A percentile compares a stretch with the other conserved stretches of the same genome.
Conservation (phyloP, 2,797 vertebrate species). For the Sus cebifrons region DNA sequence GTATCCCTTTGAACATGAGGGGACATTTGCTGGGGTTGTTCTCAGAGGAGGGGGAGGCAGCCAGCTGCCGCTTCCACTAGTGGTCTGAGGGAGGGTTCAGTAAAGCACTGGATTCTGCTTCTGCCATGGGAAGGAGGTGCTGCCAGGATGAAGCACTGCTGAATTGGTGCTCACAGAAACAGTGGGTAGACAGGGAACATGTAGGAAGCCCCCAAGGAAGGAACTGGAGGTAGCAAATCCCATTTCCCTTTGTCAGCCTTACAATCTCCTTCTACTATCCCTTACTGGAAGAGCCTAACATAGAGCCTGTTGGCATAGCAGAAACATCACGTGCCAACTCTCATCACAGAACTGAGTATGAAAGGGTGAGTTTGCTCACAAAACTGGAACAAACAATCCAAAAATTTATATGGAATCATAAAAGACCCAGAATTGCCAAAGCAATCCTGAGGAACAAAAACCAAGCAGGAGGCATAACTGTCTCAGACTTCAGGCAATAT, state of each 20-base stretch:
- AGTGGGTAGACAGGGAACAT: fast-evolving
- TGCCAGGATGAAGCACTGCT: background rate
- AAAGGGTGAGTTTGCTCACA: no score
- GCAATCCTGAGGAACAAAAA: no score
- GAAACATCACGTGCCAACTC: no score
- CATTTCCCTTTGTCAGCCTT: background rate
- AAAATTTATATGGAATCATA: no score
- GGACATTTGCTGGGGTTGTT: background rate
- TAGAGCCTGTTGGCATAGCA: no score
- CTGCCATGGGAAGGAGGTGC: background rate
- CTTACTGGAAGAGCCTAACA: background rate
- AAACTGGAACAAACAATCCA: no score
- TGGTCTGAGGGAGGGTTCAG: background rate
- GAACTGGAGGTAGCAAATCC: background rate
- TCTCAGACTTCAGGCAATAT: no score
- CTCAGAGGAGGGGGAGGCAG: background rate
- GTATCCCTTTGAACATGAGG: background rate
- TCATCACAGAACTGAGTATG: no score
- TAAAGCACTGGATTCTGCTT: background rate
- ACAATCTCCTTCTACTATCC: background rate
- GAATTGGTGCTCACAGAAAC: background rate
- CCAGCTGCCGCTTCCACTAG: no score
- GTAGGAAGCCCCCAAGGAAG: background rate
- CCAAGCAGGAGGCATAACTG: no score
- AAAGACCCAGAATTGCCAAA: no score